Base-by-base conservation (phyloP, 2,888 invertebrate genomes). In the Drosophila gaucha region DNA sequence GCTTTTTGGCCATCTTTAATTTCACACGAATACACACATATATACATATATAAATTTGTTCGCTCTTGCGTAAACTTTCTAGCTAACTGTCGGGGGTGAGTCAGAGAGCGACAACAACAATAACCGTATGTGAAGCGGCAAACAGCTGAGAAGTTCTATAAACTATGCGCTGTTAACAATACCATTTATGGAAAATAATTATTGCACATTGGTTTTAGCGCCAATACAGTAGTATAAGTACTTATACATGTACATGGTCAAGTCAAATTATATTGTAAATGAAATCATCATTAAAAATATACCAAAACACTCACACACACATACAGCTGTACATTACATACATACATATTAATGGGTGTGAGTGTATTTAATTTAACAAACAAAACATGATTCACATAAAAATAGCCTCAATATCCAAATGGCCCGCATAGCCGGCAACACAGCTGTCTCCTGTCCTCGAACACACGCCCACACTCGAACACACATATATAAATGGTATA, bases 241-340 rank as follows among this genome's bases (percentile, higher is more conserved):
- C 24, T 26, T 9, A n/a, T n/a, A 16, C 16, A 10, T 51, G 1
- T 39, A 38, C 14, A 26, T 22, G 31, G 30, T 36, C 30, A 62
- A 66, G 47, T 54, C 18, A 41, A 64, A 51, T 59, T 8, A 30
- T 60, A 67, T 78, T 50, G 60, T 65, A 60, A 35, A 66, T 83
- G 86, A 83, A 84, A 83, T 83, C 82, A 83, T 86, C 84, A 68
- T 75, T 80, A 75, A 49, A 83, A 83, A 83, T 86, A 82, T 55
- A 75, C 33, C 49, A 59, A 57, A 63, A 35, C 35, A 31, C 20
- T 58, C 20, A 60, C 43, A 58, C 16, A 62, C 36, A 73, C 43
- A 54, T n/a, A 72, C 41, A 63, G 41, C 28, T 14, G 20, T 28
- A 43, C 9, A 36, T 54, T 63, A 57, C 46, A 59, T 28, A 33